Base-by-base conservation (phyloP, 2,888 invertebrate species). In the Zonitis immaculata region DNA sequence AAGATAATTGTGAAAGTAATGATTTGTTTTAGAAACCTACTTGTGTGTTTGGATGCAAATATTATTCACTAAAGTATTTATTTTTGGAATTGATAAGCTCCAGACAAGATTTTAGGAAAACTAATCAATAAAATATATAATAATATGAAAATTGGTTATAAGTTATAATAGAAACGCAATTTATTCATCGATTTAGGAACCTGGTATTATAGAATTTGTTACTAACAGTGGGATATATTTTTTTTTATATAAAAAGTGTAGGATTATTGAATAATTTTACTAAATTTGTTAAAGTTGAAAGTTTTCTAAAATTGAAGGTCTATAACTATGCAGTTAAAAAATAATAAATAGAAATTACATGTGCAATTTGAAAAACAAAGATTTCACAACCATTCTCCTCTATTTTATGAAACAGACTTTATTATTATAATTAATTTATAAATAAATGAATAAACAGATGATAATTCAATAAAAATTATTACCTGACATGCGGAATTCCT, bases 401-500 rank as follows among this genome's bases (percentile, higher is more conserved):
- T 30, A 30, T 30, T 12, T 5, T 12, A 14, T 6, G n/a, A n/a
- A n/a, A n/a, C n/a, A n/a, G n/a, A n/a, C n/a, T n/a, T n/a, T n/a
- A n/a, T n/a, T n/a, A n/a, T n/a, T n/a, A n/a, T n/a, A n/a, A n/a
- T n/a, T n/a, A n/a, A n/a, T n/a, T n/a, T n/a, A n/a, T n/a, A n/a
- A n/a, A n/a, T n/a, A n/a, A n/a, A n/a, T n/a, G n/a, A n/a, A n/a
- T n/a, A n/a, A n/a, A n/a, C n/a, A n/a, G n/a, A n/a, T n/a, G n/a
- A n/a, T n/a, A n/a, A n/a, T n/a, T n/a, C n/a, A n/a, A n/a, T n/a
- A n/a, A n/a, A n/a, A n/a, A 30, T 49, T 61, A 77, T 82, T 80
- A 90, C 86, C 93, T 91, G 80, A 96, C 92, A 75, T 94, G 93
- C 70, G 97, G 97, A 79, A 98, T 96, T 66, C 94, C 94, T 72